A percentile compares a stretch with the other conserved stretches of the same genome.
These are phyloP conservation scores for Aphidoletes aphidimyza DNA, from an alignment of 2,888 invertebrate species.

Conservation along the genomic window DNA sequence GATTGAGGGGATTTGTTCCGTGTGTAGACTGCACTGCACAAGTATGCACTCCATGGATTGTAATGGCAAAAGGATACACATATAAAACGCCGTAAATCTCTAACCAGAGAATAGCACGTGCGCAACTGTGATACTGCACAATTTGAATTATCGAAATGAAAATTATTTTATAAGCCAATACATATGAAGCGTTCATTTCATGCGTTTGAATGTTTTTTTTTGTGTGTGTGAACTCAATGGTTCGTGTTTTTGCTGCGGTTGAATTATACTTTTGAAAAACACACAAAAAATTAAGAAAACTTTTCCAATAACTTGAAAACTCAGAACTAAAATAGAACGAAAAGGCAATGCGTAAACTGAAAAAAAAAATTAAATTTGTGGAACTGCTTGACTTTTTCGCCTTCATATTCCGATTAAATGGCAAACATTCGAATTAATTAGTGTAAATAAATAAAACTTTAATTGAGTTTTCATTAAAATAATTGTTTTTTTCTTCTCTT, in stretches of 20 bases:
- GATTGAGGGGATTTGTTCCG: neutral
- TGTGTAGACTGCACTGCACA: neutral
- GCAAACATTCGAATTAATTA: neutral
- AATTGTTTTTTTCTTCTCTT: neutral
- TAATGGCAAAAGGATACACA: neutral
- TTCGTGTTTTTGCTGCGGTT: neutral
- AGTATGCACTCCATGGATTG: neutral
- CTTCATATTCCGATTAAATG: too few relatives aligned
- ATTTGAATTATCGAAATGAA: neutral
- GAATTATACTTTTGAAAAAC: neutral
- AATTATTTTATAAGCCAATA: too few relatives aligned
- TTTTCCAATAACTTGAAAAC: too few relatives aligned
- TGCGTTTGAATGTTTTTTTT: neutral
- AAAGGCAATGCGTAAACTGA: neutral
- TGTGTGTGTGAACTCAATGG: neutral
- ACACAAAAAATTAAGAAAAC: neutral
- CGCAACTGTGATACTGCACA: constrained; percentile 4
- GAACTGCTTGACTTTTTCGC: neutral
- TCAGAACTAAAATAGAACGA: neutral
- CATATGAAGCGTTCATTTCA: neutral
- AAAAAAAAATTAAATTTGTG: neutral
- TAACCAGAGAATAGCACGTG: neutral
- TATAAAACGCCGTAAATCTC: neutral
- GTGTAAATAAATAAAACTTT: neutral
- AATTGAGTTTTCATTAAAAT: neutral